Evolutionary conservation across 2,113 vertebrate genomes (phyloP), one percentile per base, ranked within the genome.

Genomic region (Leptobrachium leishanense): DNA sequence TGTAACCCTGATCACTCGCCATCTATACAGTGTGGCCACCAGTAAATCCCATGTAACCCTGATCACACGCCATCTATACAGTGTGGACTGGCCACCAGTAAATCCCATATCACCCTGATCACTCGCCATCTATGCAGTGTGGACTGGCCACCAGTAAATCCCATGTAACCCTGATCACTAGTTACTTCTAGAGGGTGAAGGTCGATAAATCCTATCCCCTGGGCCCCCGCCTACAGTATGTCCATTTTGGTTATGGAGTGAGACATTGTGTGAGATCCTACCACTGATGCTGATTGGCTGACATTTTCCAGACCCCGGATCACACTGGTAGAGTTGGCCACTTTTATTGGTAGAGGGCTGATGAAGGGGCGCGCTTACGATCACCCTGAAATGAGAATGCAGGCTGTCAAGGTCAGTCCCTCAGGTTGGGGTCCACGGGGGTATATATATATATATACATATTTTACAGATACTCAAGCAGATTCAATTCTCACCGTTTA

Each of bases 321-420:
- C 8, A 13, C 77, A 79, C 13, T 10, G 1, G 40, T 57, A 79
- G 7, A 79, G 31, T 5, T 12, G 46, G 13, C 77, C 77, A 2
- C 70, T 79, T 73, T 59, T 79, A 67, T 74, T 74, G 15, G 44
- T 39, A 2, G 13, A 40, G 9, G 10, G 10, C 54, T 20, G 13
- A 31, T 68, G 54, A 20, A 72, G 70, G n/a, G 77, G 77, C 6
- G 77, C 71, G n/a, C 77, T 79, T 46, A 79, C 50, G 4, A 79
- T 73, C 50, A 79, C 63, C 70, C 77, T 79, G 70, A 0, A 67
- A 74, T 57, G 39, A 79, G 11, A 79, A 5, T 12, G 9, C 5
- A 9, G 13, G 3, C 12, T 1, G n/a, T 9, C 6, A 50, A 5
- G 13, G 2, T 31, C 15, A 5, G 2, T n/a, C 5, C 42, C 0